Conservation (phyloP, 2,797 vertebrate genomes). For the Tinamus major region DNA sequence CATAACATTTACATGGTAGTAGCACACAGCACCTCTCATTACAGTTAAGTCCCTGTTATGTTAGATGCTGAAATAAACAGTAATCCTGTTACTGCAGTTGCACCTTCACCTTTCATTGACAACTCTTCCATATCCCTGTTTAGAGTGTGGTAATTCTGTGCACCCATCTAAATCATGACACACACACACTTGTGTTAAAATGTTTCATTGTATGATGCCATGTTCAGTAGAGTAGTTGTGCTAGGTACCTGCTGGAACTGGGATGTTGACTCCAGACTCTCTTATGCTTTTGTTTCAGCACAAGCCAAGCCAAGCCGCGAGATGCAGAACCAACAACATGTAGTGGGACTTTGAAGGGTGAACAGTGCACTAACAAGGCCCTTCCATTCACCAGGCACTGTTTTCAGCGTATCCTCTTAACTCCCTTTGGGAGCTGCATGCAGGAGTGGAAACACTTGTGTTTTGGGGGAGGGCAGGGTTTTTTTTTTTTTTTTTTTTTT, state of each 20-base stretch:
- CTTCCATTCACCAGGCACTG: conserved; percentile 97
- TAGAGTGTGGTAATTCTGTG: background rate
- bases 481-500: background rate
- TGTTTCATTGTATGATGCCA: conserved; percentile 6
- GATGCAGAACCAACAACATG: conserved; percentile 84
- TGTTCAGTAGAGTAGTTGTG: background rate
- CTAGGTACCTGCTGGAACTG: background rate
- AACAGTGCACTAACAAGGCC: conserved; percentile 89
- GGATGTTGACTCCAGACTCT: background rate
- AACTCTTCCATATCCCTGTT: conserved; percentile 17
- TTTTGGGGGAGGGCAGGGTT: background rate
- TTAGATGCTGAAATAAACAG: background rate
- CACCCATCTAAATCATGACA: conserved; percentile 31
- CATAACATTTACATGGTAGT: conserved; percentile 4
- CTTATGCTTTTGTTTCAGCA: conserved; percentile 73
- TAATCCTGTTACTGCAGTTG: conserved; percentile 9
- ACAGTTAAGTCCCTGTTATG: background rate
- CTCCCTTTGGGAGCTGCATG: background rate
- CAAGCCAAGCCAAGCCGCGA: conserved; percentile 80
- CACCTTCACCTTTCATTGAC: conserved; percentile 30
- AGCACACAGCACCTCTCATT: conserved; percentile 41
- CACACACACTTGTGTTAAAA: background rate
- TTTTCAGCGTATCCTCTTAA: conserved; percentile 97
- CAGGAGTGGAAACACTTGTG: background rate
- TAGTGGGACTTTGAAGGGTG: conserved; percentile 90